These are phyloP conservation scores for Chascanopsetta lugubris DNA, from an alignment of 2,113 vertebrate genomes.

Conservation along the genomic window DNA sequence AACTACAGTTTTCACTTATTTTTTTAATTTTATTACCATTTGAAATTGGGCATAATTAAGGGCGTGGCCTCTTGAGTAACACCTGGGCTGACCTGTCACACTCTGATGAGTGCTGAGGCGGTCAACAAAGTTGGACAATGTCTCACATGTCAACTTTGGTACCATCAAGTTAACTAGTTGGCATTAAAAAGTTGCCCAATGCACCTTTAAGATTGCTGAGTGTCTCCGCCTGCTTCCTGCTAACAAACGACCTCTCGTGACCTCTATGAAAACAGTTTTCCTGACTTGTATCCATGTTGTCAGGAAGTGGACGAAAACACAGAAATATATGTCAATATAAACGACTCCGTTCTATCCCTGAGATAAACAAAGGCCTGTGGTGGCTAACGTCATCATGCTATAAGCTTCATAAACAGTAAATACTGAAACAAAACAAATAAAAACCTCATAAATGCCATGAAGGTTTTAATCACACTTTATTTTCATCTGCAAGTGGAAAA, in stretches of 20 bases:
- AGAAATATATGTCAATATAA: conserved; percentile 24
- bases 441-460: conserved; percentile 55
- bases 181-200: too few species aligned
- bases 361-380: conserved; percentile 43
- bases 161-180: too few species aligned
- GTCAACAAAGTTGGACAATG: too few species aligned
- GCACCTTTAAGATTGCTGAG: too few species aligned
- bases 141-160: too few species aligned
- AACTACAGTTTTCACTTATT: too few species aligned
- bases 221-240: too few species aligned
- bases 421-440: conserved; percentile 63
- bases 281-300: neutral
- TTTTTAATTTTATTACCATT: too few species aligned
- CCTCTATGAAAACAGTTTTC: neutral
- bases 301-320: conserved; percentile 21
- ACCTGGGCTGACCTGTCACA: too few species aligned
- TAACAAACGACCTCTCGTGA: neutral
- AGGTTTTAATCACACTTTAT: conserved; percentile 54
- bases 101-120: too few species aligned
- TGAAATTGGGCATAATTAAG: too few species aligned
- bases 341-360: conserved; percentile 58
- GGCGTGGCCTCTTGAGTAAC: too few species aligned
- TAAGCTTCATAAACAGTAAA: conserved; percentile 64
- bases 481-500: conserved; percentile 51
- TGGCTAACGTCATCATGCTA: conserved; percentile 49